phyloP scores from a whole-genome alignment of 2,797 vertebrate genomes.

The Lithobates sylvaticus region DNA sequence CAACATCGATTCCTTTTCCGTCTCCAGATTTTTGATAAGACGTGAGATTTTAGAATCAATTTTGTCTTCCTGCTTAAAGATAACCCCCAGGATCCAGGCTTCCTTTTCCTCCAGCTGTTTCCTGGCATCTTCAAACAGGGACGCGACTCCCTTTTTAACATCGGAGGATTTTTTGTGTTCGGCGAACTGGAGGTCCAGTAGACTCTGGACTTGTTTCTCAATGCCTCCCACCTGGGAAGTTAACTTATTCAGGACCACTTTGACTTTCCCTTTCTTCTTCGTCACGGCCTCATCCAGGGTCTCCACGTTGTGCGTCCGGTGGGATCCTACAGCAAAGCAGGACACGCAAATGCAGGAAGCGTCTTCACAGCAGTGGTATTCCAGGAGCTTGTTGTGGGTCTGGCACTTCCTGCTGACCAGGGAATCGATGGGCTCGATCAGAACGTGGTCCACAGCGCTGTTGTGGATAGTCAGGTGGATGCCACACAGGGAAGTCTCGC shows the following conservation, averaged over 20 bases:
- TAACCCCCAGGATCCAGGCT: not conserved
- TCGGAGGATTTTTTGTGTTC: not conserved
- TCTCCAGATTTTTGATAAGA: not conserved
- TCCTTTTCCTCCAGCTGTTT: not conserved
- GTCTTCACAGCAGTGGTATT: not conserved
- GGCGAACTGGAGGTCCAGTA: not conserved
- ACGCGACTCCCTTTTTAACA: not conserved
- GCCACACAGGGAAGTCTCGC: slow-evolving; percentile 75
- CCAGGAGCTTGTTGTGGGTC: not conserved
- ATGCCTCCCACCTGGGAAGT: not conserved
- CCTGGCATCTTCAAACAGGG: not conserved
- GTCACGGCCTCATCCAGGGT: not conserved
- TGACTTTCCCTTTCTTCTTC: not conserved
- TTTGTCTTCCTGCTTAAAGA: not conserved
- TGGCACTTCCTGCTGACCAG: not conserved
- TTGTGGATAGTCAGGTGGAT: slow-evolving; percentile 74
- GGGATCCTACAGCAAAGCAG: not conserved
- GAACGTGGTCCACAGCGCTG: slow-evolving; percentile 59
- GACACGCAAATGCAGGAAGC: not conserved
- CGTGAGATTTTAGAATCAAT: not conserved
- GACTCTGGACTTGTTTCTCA: not conserved
- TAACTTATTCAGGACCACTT: not conserved
- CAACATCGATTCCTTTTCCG: not conserved
- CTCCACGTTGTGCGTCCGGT: not conserved
- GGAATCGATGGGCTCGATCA: not conserved